phyloP scores from a whole-genome alignment of 1,140 invertebrate genomes.

The Papilio glaucus region DNA sequence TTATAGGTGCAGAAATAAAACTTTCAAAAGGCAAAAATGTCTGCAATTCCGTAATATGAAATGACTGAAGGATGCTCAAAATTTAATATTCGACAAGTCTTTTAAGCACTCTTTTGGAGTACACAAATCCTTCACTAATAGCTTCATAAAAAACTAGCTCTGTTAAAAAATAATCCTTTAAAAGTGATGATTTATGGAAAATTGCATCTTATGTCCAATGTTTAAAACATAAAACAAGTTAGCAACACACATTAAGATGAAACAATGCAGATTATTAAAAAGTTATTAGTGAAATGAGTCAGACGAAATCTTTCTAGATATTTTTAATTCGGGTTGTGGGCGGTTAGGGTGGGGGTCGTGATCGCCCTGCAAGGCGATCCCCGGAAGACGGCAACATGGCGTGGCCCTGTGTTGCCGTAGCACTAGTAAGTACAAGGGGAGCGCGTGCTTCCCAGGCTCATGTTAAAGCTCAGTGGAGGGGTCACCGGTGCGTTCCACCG shows the following conservation, averaged over 20 bases:
- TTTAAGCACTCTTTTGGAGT: background rate
- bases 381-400: too few species aligned
- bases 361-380: too few species aligned
- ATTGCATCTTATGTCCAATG: conserved; percentile 1
- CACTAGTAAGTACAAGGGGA: too few species aligned
- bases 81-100: background rate
- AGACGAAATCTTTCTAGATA: background rate
- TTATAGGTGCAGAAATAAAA: background rate
- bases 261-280: background rate
- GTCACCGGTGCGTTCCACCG: too few species aligned
- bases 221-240: too few species aligned
- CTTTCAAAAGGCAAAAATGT: background rate
- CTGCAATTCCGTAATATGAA: background rate
- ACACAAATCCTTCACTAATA: conserved; percentile 3
- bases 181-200: conserved; percentile 40
- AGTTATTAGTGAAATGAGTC: background rate
- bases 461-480: too few species aligned
- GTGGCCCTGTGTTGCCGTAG: too few species aligned
- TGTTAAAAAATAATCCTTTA: conserved; percentile 3
- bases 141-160: background rate
- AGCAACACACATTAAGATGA: background rate
- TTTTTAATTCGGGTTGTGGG: too few species aligned
- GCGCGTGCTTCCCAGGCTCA: too few species aligned
- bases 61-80: conserved; percentile 2
- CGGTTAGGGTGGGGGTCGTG: too few species aligned